Evolutionary conservation across 1,140 invertebrate genomes (phyloP), one percentile per base, ranked within the genome.

Genomic region (Laupala kohalensis): DNA sequence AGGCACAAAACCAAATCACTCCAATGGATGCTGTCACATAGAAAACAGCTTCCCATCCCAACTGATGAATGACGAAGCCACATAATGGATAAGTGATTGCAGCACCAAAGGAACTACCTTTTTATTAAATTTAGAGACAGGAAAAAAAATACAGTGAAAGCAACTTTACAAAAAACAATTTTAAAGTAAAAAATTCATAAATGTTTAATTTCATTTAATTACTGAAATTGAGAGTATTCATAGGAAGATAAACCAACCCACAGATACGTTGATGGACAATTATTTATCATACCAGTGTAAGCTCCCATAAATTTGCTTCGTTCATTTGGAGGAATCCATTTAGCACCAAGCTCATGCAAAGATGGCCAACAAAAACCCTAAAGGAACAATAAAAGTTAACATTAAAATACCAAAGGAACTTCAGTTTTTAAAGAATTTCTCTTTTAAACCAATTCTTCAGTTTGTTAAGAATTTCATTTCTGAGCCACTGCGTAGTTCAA

Each of bases 271-370:
- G n/a, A n/a, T n/a, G n/a, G n/a, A n/a, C n/a, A n/a, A n/a, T n/a
- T n/a, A n/a, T 53, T 53, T 72, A 63, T 81, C 73, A 85, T 84
- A 84, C 89, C 89, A 76, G 90, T 79, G 78, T 90, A 91, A 25
- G 89, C 83, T 29, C 88, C 88, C 3, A 88, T 84, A 73, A 91
- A 88, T 81, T 86, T 88, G 76, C 89, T 92, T 67, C 92, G 85
- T 78, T 94, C 92, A 71, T 88, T 84, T 0, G 88, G 88, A 4
- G 92, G 92, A 69, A 92, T 89, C 93, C 93, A 96, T 76, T 89
- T 87, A 0, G 90, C 89, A 19, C 91, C 88, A 79, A 95, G 84
- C 64, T 88, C 84, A 80, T 95, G 92, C 83, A 92, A 91, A 2
- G 91, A 86, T 9, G 93, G 93, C 87, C 91, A 94, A 53, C 37